Evolutionary conservation across 2,888 invertebrate species (phyloP).

Genomic region (Erynnis tages): DNA sequence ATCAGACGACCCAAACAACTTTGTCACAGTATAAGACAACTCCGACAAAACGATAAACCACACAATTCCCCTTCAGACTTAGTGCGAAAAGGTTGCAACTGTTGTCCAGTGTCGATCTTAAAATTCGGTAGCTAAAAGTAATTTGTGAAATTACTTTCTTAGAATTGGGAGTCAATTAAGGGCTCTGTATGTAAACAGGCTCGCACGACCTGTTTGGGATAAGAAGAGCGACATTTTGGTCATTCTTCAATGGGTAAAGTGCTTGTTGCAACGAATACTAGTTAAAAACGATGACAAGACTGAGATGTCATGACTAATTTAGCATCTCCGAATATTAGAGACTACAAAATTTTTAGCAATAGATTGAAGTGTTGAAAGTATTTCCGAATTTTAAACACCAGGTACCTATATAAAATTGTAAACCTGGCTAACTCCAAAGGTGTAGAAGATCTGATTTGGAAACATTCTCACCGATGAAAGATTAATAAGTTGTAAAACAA

Average conservation of each 20-base stretch:
- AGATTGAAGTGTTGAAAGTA: too few relatives aligned
- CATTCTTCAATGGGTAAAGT: slow-evolving; percentile 25
- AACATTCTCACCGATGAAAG: too few relatives aligned
- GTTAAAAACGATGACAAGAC: neutral
- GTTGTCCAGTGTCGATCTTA: slow-evolving; percentile 59
- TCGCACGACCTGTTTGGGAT: slow-evolving; percentile 36
- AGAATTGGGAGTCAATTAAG: slow-evolving; percentile 79
- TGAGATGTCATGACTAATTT: too few relatives aligned
- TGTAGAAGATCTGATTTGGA: too few relatives aligned
- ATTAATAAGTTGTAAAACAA: too few relatives aligned
- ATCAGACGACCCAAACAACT: slow-evolving; percentile 52
- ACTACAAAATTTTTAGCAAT: too few relatives aligned
- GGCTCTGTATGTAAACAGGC: slow-evolving; percentile 37
- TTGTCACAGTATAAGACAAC: slow-evolving; percentile 46
- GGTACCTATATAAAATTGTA: too few relatives aligned
- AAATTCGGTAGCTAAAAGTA: slow-evolving; percentile 79
- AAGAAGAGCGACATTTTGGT: slow-evolving; percentile 32
- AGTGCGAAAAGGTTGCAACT: slow-evolving; percentile 53
- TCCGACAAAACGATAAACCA: neutral
- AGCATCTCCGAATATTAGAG: too few relatives aligned
- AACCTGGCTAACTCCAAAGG: too few relatives aligned
- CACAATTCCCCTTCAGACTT: slow-evolving; percentile 17
- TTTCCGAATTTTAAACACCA: too few relatives aligned
- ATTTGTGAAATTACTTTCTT: slow-evolving; percentile 82
- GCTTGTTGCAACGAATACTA: slow-evolving; percentile 3